These are phyloP conservation scores for Pissodes strobi DNA, from an alignment of 1,140 invertebrate species.

Conservation along the genomic window DNA sequence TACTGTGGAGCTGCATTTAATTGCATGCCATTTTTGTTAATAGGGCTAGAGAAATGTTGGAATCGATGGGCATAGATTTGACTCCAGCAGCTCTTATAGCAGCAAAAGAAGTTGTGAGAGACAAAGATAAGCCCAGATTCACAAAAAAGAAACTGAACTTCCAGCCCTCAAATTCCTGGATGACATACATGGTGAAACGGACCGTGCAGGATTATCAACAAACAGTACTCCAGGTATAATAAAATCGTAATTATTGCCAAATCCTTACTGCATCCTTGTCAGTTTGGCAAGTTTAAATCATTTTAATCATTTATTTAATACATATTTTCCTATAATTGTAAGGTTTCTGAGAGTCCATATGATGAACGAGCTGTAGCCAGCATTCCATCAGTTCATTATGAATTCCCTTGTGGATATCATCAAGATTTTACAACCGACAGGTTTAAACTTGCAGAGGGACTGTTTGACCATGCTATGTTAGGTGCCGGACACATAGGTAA, in stretches of 20 bases:
- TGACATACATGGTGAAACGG: constrained; percentile 84
- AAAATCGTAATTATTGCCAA: too few species aligned
- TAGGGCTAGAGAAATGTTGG: constrained; percentile 78
- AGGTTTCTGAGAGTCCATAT: constrained; percentile 82
- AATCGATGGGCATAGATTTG: constrained; percentile 80
- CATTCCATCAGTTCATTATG: constrained; percentile 86
- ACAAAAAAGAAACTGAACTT: constrained; percentile 79
- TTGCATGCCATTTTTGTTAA: constrained; percentile 67
- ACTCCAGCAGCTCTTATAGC: constrained; percentile 84
- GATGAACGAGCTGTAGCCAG: constrained; percentile 80
- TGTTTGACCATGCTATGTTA: constrained; percentile 86
- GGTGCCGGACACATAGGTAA: constrained; percentile 72
- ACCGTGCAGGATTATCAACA: constrained; percentile 84
- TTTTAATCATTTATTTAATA: not conserved
- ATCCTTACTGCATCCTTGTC: not conserved
- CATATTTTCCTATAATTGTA: not conserved
- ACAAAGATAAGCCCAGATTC: constrained; percentile 82
- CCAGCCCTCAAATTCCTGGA: constrained; percentile 82
- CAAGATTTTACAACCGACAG: constrained; percentile 88
- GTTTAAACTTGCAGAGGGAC: constrained; percentile 85
- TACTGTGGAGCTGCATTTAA: not conserved
- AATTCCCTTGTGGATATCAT: constrained; percentile 94
- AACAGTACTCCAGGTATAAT: constrained; percentile 74
- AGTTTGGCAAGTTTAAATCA: not conserved
- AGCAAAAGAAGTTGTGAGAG: constrained; percentile 79